A percentile compares a stretch with the other conserved stretches of the same genome.
These are phyloP conservation scores for Callopanchax toddi DNA, from an alignment of 2,113 vertebrate species.

Conservation along the genomic window DNA sequence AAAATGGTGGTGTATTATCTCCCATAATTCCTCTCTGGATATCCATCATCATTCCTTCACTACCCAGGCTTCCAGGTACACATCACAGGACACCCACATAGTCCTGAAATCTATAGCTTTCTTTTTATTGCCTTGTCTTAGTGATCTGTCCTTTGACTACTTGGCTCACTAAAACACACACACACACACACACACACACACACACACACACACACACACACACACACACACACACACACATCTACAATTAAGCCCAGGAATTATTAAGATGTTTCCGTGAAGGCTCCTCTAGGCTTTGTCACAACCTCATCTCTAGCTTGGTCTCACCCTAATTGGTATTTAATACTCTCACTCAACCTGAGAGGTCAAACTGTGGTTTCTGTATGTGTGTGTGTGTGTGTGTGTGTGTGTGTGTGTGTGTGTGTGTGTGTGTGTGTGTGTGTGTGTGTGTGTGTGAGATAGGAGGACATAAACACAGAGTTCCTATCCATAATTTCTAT, in stretches of 20 bases:
- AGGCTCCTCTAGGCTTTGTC: slow-evolving; percentile 62
- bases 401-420: slow-evolving; percentile 10
- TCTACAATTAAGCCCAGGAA: slow-evolving; percentile 53
- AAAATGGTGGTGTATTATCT: slow-evolving; percentile 66
- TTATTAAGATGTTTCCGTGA: slow-evolving; percentile 74
- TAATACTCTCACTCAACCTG: slow-evolving; percentile 73
- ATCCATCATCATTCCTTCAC: slow-evolving; percentile 66
- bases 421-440: background rate
- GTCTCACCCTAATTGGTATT: slow-evolving; percentile 75
- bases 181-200: slow-evolving; percentile 11
- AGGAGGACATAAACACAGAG: too few relatives aligned
- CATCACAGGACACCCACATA: slow-evolving; percentile 41
- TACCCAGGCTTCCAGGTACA: slow-evolving; percentile 29
- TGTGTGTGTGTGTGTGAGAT: too few relatives aligned
- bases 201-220: background rate
- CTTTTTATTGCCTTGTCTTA: slow-evolving; percentile 45
- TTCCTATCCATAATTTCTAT: too few relatives aligned
- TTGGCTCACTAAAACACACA: slow-evolving; percentile 39
- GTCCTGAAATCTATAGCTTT: slow-evolving; percentile 42
- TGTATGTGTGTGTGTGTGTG: slow-evolving; percentile 33
- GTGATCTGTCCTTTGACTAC: slow-evolving; percentile 43
- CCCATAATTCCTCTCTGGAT: slow-evolving; percentile 61
- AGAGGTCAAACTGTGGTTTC: slow-evolving; percentile 62
- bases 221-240: slow-evolving; percentile 11
- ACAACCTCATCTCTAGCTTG: slow-evolving; percentile 55